Percentiles rank a stretch among this genome's conserved stretches.
Conservation (phyloP, 2,888 invertebrate species). For the Lottia scabra region DNA sequence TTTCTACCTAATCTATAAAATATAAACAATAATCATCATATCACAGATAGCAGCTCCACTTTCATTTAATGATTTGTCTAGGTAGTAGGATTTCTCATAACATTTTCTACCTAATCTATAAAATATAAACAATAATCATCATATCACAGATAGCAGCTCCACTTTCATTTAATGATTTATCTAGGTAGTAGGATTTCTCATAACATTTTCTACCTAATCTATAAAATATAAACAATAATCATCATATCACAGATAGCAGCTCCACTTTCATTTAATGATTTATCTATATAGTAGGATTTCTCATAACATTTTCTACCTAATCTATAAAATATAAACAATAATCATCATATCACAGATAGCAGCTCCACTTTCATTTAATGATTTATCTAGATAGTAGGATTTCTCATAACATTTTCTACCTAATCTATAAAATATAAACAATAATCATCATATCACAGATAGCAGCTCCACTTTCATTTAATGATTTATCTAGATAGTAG, state of each 20-base stretch:
- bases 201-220: slow-evolving; percentile 84
- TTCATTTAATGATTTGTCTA: too few species aligned
- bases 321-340: slow-evolving; percentile 67
- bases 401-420: slow-evolving; percentile 88
- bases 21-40: slow-evolving; percentile 75
- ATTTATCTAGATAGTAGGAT: slow-evolving; percentile 80
- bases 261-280: slow-evolving; percentile 77
- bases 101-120: too few species aligned
- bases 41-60: slow-evolving; percentile 83
- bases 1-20: slow-evolving; percentile 76
- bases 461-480: too few species aligned
- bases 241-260: slow-evolving; percentile 83
- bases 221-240: slow-evolving; percentile 70
- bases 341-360: slow-evolving; percentile 83
- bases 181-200: slow-evolving; percentile 84
- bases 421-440: slow-evolving; percentile 68
- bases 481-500: too few species aligned
- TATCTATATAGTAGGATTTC: slow-evolving; percentile 83
- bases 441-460: slow-evolving; percentile 81
- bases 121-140: too few species aligned
- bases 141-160: too few species aligned
- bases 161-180: slow-evolving; percentile 76
- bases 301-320: slow-evolving; percentile 87
- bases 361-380: slow-evolving; percentile 78
- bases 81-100: too few species aligned